phyloP scores from a whole-genome alignment of 2,888 invertebrate genomes.

The Pseudococcus viburni region DNA sequence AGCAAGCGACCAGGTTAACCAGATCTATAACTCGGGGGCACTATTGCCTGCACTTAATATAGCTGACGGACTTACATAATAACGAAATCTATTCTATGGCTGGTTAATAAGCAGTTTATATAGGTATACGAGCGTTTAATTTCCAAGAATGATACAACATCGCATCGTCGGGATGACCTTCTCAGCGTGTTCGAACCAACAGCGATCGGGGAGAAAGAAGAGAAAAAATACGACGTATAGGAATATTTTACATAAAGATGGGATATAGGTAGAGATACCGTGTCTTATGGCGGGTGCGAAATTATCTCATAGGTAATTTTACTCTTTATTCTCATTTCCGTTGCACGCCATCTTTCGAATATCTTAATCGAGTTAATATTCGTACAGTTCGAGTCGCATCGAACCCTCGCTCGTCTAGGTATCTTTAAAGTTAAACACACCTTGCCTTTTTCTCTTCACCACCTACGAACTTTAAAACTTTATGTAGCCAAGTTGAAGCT shows the following conservation, averaged over 20 bases:
- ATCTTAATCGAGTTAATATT: constrained; percentile 4
- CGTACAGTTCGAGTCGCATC: neutral
- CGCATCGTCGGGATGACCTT: constrained; percentile 24
- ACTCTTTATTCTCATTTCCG: neutral
- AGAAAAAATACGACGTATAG: neutral
- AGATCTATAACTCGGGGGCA: constrained; percentile 30
- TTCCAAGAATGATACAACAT: constrained; percentile 38
- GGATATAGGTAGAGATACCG: neutral
- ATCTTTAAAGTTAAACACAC: too few species aligned
- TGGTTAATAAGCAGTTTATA: constrained; percentile 38
- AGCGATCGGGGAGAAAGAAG: neutral
- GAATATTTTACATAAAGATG: neutral
- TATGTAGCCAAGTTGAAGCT: too few species aligned
- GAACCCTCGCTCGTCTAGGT: neutral
- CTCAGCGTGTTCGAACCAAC: neutral
- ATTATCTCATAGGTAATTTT: constrained; percentile 29
- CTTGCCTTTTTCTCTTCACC: too few species aligned
- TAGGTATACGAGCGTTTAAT: neutral
- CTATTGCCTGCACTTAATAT: constrained; percentile 38
- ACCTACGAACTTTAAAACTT: too few species aligned
- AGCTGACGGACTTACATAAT: constrained; percentile 44
- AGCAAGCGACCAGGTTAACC: constrained; percentile 28
- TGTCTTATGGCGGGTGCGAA: neutral
- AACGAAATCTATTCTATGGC: constrained; percentile 11
- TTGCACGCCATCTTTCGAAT: constrained; percentile 17